Evolutionary conservation across 2,888 invertebrate species (phyloP).

Genomic region (Pardosa pseudoannulata): DNA sequence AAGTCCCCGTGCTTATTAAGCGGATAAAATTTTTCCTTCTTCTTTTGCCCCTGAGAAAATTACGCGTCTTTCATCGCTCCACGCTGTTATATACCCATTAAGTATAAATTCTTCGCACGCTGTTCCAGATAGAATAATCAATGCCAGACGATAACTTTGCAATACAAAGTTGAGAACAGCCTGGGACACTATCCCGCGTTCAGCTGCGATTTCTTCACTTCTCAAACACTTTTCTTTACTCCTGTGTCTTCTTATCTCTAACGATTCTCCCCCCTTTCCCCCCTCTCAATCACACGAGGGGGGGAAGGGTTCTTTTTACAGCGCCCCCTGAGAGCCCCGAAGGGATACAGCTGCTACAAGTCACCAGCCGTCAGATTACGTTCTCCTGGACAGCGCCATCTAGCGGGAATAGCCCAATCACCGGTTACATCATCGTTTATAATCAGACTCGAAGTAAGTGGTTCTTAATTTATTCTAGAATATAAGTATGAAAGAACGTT

Average conservation of each 20-base stretch:
- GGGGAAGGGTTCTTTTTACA: conserved; percentile 51
- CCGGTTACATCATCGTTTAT: conserved; percentile 76
- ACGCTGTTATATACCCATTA: conserved; percentile 10
- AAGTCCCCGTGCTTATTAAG: not conserved
- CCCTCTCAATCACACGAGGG: not conserved
- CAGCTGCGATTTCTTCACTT: conserved; percentile 50
- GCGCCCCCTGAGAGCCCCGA: conserved; percentile 66
- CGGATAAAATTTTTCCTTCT: not conserved
- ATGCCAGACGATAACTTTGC: conserved; percentile 60
- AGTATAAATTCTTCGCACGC: conserved; percentile 40
- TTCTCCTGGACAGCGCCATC: conserved; percentile 77
- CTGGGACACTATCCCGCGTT: conserved; percentile 4
- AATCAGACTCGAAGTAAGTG: conserved; percentile 74
- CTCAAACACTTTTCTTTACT: conserved; percentile 56
- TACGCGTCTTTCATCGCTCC: not conserved
- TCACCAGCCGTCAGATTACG: conserved; percentile 76
- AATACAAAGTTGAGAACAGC: conserved; percentile 11
- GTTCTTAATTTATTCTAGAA: conserved; percentile 34
- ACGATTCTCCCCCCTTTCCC: conserved; percentile 26
- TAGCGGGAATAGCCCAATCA: conserved; percentile 77
- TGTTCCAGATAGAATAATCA: conserved; percentile 60
- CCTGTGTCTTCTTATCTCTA: conserved; percentile 60
- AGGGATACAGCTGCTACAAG: conserved; percentile 70
- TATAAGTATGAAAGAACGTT: too few species aligned
- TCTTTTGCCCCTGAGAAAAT: not conserved